These are phyloP conservation scores for Onychostruthus taczanowskii DNA, from an alignment of 2,113 vertebrate species.

Conservation along the genomic window DNA sequence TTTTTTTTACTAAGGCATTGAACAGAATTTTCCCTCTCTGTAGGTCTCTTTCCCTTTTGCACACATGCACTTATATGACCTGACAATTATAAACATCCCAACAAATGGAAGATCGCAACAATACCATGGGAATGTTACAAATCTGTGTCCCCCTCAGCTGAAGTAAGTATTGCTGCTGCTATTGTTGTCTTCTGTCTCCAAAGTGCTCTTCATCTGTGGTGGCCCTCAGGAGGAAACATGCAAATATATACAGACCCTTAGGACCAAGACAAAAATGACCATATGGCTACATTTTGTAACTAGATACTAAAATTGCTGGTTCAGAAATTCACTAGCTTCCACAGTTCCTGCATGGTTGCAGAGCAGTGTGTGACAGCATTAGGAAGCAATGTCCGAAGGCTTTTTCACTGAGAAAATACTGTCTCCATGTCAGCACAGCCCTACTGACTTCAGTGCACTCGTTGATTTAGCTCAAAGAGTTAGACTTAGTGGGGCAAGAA, in stretches of 20 bases:
- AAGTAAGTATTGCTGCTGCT: not conserved
- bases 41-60: not conserved
- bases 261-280: not conserved
- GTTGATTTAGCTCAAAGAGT: not conserved
- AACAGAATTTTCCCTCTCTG: not conserved
- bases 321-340: not conserved
- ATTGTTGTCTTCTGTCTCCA: not conserved
- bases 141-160: not conserved
- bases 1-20: not conserved
- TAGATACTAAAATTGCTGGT: slow-evolving; percentile 16
- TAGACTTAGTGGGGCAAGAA: not conserved
- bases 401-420: not conserved
- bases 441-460: not conserved
- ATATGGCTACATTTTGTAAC: slow-evolving; percentile 13
- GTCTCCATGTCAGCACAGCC: not conserved
- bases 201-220: not conserved
- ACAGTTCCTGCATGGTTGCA: not conserved
- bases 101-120: not conserved
- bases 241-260: not conserved
- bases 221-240: not conserved
- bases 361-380: not conserved
- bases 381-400: not conserved
- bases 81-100: not conserved
- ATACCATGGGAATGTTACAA: not conserved
- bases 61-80: not conserved